These are phyloP conservation scores for Helobdella robusta DNA, from an alignment of 2,888 invertebrate species.

Conservation along the genomic window DNA sequence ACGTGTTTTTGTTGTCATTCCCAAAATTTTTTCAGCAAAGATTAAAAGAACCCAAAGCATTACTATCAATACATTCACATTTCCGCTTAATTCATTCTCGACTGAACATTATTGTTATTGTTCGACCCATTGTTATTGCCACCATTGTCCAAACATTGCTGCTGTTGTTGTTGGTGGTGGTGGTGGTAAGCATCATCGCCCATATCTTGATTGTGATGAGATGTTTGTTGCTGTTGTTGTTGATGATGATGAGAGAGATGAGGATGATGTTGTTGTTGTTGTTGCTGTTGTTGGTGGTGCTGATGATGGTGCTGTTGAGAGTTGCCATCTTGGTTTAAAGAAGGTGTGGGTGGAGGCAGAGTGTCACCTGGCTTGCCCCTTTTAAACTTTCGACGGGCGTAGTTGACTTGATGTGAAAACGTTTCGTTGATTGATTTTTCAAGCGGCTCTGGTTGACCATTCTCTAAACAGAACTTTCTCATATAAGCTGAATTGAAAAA, in stretches of 20 bases:
- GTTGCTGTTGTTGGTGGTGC: no score
- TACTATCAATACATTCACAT: slow-evolving; percentile 13
- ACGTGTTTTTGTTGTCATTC: no score
- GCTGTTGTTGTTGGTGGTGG: slow-evolving; percentile 19
- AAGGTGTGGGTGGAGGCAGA: not conserved
- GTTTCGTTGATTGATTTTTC: slow-evolving; percentile 31
- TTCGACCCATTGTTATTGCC: not conserved
- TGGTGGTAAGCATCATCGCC: slow-evolving; percentile 18
- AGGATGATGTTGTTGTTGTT: no score
- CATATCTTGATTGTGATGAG: slow-evolving; percentile 23
- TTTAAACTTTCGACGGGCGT: slow-evolving; percentile 30
- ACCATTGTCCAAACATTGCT: slow-evolving; percentile 10
- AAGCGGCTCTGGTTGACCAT: slow-evolving; percentile 27
- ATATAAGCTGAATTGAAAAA: slow-evolving; percentile 26
- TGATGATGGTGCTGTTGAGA: slow-evolving; percentile 10
- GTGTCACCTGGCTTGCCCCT: slow-evolving; percentile 24
- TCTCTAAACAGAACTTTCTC: slow-evolving; percentile 31
- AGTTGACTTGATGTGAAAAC: slow-evolving; percentile 31
- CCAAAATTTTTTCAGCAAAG: no score
- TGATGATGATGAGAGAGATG: slow-evolving; percentile 2
- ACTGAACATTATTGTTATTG: not conserved
- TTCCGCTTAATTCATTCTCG: no score
- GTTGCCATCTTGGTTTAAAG: slow-evolving; percentile 8
- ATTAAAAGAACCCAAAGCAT: no score
- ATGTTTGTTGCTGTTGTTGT: slow-evolving; percentile 13